These are phyloP conservation scores for Numenius phaeopus DNA, from an alignment of 2,797 vertebrate genomes.

Conservation along the genomic window DNA sequence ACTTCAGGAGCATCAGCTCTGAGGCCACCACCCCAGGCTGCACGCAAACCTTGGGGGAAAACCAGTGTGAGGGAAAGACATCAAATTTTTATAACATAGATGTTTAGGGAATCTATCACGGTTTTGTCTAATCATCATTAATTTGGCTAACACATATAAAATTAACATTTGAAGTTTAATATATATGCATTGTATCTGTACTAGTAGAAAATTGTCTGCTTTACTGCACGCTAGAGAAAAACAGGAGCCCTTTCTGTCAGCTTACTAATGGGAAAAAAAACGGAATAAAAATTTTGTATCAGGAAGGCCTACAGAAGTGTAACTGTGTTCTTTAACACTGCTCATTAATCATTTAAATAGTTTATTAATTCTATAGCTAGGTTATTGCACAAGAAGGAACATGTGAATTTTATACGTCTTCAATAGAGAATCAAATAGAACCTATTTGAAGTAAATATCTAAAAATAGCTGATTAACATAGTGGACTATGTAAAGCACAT, in stretches of 20 bases:
- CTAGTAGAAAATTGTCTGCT: background rate
- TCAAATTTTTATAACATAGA: background rate
- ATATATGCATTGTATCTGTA: background rate
- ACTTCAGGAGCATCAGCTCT: constrained; percentile 3
- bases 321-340: background rate
- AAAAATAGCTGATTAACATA: constrained; percentile 40
- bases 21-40: background rate
- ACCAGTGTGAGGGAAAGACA: background rate
- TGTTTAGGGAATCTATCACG: background rate
- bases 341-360: background rate
- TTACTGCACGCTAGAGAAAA: background rate
- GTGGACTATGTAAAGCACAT: background rate
- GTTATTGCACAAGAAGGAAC: background rate
- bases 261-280: background rate
- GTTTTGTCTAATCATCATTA: background rate
- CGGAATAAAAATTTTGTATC: background rate
- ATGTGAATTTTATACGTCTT: background rate
- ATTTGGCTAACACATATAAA: background rate
- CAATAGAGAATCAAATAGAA: background rate
- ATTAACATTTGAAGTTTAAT: background rate
- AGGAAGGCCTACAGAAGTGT: background rate
- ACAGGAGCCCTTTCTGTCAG: background rate
- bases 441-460: background rate
- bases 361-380: background rate
- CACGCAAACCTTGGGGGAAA: background rate